Evolutionary conservation across 2,113 vertebrate genomes (phyloP), one percentile per base, ranked within the genome.

Genomic region (Otocyon megalotis): DNA sequence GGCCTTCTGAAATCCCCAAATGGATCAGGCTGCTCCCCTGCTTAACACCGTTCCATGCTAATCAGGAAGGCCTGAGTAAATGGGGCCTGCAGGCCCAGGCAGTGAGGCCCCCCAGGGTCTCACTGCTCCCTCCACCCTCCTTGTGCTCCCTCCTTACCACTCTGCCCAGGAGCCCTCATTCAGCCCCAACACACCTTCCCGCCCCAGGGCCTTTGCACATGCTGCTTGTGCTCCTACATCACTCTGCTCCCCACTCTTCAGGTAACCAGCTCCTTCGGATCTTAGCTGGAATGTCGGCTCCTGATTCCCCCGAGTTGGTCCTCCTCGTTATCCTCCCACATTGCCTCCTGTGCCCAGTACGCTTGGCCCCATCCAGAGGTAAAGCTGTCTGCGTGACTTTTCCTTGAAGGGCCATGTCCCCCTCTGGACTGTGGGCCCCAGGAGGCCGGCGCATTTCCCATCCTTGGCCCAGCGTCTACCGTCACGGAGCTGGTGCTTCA

Each of bases 401-500:
- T 76, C 69, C 53, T 88, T 82, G n/a, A 35, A 65, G 82, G n/a
- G 1, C 14, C 79, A 74, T 4, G 12, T 54, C 16, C 32, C 30
- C 26, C 50, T 90, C 63, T 56, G 62, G 35, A 89, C 60, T 8
- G 13, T 50, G 80, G 92, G 30, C 9, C 22, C 58, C 53, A 48
- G 26, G 63, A 71, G 71, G 76, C 1, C 19, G 4, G 11, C 28
- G 5, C 67, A 24, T 26, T 93, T 88, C n/a, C 53, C 26, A 54
- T 2, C 20, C 48, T 1, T 35, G 8, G 11, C 9, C 53, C 30
- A 15, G 26, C 2, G 3, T 2, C 8, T 30, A 28, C 17, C 5
- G 1, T 20, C 37, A 14, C 5, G 1, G 8, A 24, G 50, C 12
- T 35, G 28, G 43, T 17, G 19, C n/a, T 84, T 37, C 1, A 7